phyloP scores from a whole-genome alignment of 2,797 vertebrate genomes.

The Sebastes cheni region DNA sequence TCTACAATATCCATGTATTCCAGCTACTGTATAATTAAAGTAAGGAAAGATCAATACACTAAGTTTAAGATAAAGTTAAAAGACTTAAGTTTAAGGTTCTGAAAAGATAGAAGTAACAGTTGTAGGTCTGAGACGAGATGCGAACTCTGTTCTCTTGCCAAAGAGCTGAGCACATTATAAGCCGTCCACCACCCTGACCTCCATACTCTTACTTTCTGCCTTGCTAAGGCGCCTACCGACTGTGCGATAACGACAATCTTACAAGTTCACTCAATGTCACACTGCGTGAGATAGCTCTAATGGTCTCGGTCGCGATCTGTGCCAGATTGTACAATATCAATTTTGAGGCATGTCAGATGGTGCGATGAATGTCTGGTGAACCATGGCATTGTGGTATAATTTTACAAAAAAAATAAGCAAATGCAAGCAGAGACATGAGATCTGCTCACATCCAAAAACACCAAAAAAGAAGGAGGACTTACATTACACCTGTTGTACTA shows the following conservation, averaged over 20 bases:
- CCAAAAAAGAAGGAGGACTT: neutral
- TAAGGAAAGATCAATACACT: neutral
- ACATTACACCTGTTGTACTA: neutral
- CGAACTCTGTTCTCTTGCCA: neutral
- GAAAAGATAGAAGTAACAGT: neutral
- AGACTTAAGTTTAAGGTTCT: neutral
- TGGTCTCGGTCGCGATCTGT: neutral
- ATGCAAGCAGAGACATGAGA: neutral
- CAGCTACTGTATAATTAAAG: neutral
- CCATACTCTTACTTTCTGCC: no score
- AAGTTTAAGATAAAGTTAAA: neutral
- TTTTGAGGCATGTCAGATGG: neutral
- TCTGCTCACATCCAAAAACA: neutral
- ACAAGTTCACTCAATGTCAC: neutral
- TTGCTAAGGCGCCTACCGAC: neutral
- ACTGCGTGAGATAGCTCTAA: neutral
- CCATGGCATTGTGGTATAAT: neutral
- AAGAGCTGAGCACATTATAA: neutral
- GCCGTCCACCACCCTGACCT: neutral
- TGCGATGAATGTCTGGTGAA: neutral
- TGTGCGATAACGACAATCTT: neutral
- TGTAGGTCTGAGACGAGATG: neutral
- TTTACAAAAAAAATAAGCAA: neutral
- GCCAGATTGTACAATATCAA: neutral
- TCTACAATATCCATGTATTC: neutral